Conservation (phyloP, 1,140 invertebrate genomes). For the Lepeophtheirus salmonis region DNA sequence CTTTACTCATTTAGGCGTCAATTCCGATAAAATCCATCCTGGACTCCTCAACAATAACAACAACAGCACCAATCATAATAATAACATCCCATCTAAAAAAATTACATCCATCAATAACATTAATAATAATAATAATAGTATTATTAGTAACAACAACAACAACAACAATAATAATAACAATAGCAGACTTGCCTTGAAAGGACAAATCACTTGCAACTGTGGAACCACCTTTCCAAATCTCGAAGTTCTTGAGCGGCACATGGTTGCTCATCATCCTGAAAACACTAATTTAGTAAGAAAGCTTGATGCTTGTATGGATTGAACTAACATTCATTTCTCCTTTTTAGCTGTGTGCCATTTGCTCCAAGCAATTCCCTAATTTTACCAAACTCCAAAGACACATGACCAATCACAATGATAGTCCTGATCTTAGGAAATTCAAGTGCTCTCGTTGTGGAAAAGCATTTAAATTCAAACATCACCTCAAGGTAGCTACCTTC, state of each 20-base stretch:
- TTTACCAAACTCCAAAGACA: slow-evolving; percentile 86
- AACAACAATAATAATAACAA: no score
- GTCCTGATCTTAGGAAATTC: slow-evolving; percentile 80
- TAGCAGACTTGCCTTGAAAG: background rate
- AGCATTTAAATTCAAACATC: slow-evolving; percentile 99
- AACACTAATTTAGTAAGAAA: slow-evolving; percentile 15
- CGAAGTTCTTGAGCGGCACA: slow-evolving; percentile 13
- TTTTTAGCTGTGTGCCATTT: slow-evolving; percentile 76
- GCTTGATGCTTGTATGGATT: background rate
- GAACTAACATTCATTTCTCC: slow-evolving; percentile 18
- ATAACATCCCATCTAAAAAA: no score
- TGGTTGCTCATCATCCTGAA: slow-evolving; percentile 10
- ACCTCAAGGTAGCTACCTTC: slow-evolving; percentile 81
- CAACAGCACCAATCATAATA: background rate
- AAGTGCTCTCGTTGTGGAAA: slow-evolving; percentile 96
- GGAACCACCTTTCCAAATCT: slow-evolving; percentile 5
- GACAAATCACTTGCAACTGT: slow-evolving; percentile 17
- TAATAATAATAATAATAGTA: background rate
- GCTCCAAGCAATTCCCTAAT: slow-evolving; percentile 89
- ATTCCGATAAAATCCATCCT: background rate
- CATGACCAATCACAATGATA: slow-evolving; percentile 93
- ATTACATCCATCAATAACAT: no score
- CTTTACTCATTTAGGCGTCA: no score
- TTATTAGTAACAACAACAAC: background rate
- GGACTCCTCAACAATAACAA: background rate